phyloP scores from a whole-genome alignment of 2,113 vertebrate genomes.

The Zeus faber region DNA sequence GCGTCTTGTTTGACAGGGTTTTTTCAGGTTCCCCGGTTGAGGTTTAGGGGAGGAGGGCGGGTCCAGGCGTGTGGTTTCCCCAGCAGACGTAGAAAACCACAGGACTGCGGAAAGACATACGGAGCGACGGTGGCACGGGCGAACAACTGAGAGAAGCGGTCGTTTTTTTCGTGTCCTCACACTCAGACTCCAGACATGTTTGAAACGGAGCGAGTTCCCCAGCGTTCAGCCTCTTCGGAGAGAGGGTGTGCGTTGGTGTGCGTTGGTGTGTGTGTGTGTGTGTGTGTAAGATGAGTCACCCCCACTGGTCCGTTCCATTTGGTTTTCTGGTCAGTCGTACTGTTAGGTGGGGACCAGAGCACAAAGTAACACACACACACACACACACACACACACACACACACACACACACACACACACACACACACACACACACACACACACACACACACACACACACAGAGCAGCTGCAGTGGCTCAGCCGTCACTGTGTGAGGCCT shows the following conservation, averaged over 20 bases:
- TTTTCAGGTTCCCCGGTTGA: neutral
- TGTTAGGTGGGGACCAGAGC: conserved; percentile 9
- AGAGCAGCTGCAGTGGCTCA: conserved; percentile 62
- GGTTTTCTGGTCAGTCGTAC: no score
- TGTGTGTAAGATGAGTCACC: conserved; percentile 33
- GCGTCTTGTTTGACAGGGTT: neutral
- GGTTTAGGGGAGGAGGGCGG: neutral
- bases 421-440: conserved; percentile 5
- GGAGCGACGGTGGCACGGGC: no score
- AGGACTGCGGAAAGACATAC: no score
- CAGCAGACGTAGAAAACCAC: no score
- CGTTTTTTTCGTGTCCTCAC: neutral
- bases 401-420: no score
- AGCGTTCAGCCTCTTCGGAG: neutral
- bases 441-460: conserved; percentile 9
- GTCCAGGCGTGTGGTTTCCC: no score
- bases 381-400: no score
- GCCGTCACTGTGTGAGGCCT: conserved; percentile 52
- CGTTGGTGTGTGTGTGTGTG: neutral
- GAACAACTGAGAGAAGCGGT: no score
- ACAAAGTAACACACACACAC: no score
- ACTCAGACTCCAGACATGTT: no score
- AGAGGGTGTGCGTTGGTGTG: neutral
- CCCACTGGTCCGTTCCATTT: conserved; percentile 14
- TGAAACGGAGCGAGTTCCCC: no score